Evolutionary conservation across 2,113 vertebrate species (phyloP).

Genomic region (Periophthalmus modestus): DNA sequence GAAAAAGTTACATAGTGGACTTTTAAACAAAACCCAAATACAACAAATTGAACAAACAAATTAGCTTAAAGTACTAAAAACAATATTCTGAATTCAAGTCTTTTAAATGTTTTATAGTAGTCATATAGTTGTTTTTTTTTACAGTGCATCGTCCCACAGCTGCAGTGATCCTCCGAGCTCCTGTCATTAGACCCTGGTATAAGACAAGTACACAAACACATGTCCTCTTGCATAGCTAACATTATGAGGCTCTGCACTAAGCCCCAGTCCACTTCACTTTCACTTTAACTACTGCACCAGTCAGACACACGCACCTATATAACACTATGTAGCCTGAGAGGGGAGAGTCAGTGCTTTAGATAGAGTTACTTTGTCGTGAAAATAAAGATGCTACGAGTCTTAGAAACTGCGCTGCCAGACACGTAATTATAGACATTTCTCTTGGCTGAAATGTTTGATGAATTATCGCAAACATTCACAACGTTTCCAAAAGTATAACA

Average conservation of each 20-base stretch:
- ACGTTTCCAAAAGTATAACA: too few species aligned
- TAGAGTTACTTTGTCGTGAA: background rate
- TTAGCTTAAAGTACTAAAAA: too few species aligned
- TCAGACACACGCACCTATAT: background rate
- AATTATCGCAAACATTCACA: too few species aligned
- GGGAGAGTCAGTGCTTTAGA: background rate
- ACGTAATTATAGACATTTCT: too few species aligned
- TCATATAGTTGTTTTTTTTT: background rate
- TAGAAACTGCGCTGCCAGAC: background rate
- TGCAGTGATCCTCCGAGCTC: constrained; percentile 48
- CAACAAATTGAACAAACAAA: too few species aligned
- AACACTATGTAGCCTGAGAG: background rate
- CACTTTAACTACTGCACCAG: background rate
- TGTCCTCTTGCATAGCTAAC: constrained; percentile 58
- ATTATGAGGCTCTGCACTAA: constrained; percentile 50
- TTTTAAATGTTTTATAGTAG: too few species aligned
- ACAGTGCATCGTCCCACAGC: constrained; percentile 26
- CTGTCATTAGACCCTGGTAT: constrained; percentile 59
- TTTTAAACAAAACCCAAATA: too few species aligned
- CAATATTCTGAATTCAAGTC: too few species aligned
- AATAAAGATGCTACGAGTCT: background rate
- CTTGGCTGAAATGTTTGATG: too few species aligned
- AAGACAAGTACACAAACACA: constrained; percentile 64
- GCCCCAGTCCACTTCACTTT: constrained; percentile 18
- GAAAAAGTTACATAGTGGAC: too few species aligned